These are phyloP conservation scores for Crossaster papposus DNA, from an alignment of 53 echinoderm and acorn worm genomes.

Conservation along the genomic window DNA sequence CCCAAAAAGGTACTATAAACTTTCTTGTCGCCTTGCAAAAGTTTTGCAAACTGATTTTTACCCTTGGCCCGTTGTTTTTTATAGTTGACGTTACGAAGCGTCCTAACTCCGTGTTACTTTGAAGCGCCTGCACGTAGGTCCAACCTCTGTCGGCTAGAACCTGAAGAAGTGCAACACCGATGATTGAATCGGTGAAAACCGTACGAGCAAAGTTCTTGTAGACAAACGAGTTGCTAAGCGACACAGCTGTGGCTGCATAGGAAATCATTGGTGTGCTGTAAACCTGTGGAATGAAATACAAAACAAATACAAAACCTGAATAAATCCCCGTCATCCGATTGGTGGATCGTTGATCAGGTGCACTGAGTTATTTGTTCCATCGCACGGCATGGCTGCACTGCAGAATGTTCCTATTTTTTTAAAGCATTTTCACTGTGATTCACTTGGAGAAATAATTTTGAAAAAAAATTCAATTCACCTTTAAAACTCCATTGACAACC, in stretches of 20 bases:
- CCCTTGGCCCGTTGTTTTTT: slow-evolving; percentile 27
- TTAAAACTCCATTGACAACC: slow-evolving; percentile 24
- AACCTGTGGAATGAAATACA: slow-evolving; percentile 48
- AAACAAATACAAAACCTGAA: too few relatives aligned
- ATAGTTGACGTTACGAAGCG: not conserved
- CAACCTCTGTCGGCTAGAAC: slow-evolving; percentile 61
- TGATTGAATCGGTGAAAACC: slow-evolving; percentile 61
- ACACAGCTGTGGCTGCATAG: slow-evolving; percentile 64
- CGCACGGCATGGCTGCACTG: too few relatives aligned
- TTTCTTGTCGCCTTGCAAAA: too few relatives aligned
- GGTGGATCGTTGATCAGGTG: too few relatives aligned
- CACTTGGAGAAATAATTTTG: not conserved
- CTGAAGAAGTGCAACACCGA: slow-evolving; percentile 53
- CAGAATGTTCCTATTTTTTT: too few relatives aligned
- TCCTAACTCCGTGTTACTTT: not conserved
- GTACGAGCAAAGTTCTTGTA: slow-evolving; percentile 76
- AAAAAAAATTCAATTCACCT: slow-evolving; percentile 6
- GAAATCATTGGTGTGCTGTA: slow-evolving; percentile 73
- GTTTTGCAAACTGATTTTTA: slow-evolving; percentile 7
- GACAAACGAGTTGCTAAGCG: slow-evolving; percentile 59
- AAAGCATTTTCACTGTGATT: too few relatives aligned
- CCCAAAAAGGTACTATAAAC: too few relatives aligned
- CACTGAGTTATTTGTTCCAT: too few relatives aligned
- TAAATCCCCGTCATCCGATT: too few relatives aligned
- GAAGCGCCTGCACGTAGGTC: slow-evolving; percentile 65